Base-by-base conservation (phyloP, 2,113 vertebrate species). In the Hepsetus odoe region DNA sequence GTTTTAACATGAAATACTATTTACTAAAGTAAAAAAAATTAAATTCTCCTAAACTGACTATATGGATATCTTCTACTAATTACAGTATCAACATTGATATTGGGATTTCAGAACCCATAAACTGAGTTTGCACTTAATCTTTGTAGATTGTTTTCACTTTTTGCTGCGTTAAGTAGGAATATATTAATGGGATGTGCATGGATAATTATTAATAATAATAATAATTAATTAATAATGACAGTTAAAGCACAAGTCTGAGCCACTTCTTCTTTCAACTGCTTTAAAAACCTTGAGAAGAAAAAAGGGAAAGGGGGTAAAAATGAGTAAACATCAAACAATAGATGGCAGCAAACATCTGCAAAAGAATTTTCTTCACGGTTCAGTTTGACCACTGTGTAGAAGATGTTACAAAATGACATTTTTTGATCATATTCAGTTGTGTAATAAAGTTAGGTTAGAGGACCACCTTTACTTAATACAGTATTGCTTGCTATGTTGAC, bases 261-360 rank as follows among this genome's bases (percentile, higher is more conserved):
- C 46, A 14, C 18, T 16, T 61, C 28, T 32, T 14, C 12, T 61
- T 30, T 28, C 14, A 61, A 32, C 33, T 5, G 14, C 4, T 32
- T 30, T 61, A 20, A 20, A 10, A 3, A 2, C 14, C 13, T 61
- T 5, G 14, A 16, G 16, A 61, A 61, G 6, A 61, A 33, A 16
- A n/a, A n/a, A n/a, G n/a, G n/a, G n/a, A n/a, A n/a, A n/a, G n/a
- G n/a, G n/a, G n/a, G n/a, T n/a, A n/a, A n/a, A n/a, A n/a, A n/a
- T n/a, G n/a, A n/a, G n/a, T n/a, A n/a, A n/a, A n/a, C n/a, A n/a
- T n/a, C n/a, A n/a, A n/a, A 1, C 74, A 67, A 28, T 56, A 56
- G 74, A 56, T 55, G 74, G 74, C 74, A 76, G 74, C 74, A 76
- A 51, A 65, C 14, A 1, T 65, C 59, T 67, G 18, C 49, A 67